Percentiles rank a stretch among this genome's conserved stretches.
Conservation (phyloP, 2,888 invertebrate species). For the Acanthopleura granulata region DNA sequence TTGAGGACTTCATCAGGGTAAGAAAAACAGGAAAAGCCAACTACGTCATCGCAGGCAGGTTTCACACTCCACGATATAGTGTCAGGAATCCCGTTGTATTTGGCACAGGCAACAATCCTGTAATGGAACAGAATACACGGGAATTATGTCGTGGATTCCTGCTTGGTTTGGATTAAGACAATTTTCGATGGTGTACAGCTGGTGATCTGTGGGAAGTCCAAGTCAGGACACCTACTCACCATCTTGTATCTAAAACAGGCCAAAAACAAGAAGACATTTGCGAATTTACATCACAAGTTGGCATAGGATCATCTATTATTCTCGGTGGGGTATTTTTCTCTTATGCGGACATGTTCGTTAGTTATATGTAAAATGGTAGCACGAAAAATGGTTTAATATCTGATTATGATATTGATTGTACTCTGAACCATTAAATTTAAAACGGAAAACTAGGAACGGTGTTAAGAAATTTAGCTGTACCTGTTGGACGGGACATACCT, state of each 20-base stretch:
- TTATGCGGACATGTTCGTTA: no score
- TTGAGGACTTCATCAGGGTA: not conserved
- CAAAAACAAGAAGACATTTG: no score
- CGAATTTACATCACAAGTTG: no score
- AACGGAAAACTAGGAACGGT: no score
- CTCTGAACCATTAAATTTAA: no score
- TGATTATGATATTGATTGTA: no score
- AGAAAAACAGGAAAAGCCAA: not conserved
- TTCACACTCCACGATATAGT: not conserved
- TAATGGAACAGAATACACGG: not conserved
- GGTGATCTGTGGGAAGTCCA: not conserved
- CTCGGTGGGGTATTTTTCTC: no score
- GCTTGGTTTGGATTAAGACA: not conserved
- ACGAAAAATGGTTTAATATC: no score
- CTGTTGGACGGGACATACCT: no score
- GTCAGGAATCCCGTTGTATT: not conserved
- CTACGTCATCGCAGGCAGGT: not conserved
- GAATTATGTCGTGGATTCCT: not conserved
- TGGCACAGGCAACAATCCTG: not conserved
- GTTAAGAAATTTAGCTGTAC: no score
- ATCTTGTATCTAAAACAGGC: not conserved
- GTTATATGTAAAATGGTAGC: no score
- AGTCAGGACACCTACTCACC: not conserved
- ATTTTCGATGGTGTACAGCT: not conserved
- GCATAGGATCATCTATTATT: no score